A percentile compares a stretch with the other conserved stretches of the same genome.
Conservation (phyloP, 2,113 vertebrate species). For the Pterocles orientalis region DNA sequence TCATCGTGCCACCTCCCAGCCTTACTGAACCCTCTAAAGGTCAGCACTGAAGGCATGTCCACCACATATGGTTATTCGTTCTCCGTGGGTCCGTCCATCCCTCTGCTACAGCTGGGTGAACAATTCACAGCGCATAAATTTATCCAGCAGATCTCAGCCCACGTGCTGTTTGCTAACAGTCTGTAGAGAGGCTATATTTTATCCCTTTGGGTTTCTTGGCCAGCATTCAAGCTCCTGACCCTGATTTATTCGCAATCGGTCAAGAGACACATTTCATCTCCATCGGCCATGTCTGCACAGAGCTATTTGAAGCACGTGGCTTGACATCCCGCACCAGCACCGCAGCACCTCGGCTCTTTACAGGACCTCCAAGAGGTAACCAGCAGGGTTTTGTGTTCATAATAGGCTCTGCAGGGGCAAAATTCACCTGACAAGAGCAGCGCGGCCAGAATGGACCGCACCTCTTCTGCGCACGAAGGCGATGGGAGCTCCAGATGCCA, state of each 20-base stretch:
- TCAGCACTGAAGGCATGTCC: conserved; percentile 44
- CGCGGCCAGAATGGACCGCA: neutral
- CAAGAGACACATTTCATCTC: conserved; percentile 61
- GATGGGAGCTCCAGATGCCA: neutral
- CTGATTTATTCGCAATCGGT: conserved; percentile 63
- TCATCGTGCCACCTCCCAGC: neutral
- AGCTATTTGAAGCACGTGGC: conserved; percentile 11
- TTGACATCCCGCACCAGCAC: neutral
- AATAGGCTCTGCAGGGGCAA: conserved; percentile 47
- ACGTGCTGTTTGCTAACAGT: conserved; percentile 66
- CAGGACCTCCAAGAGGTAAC: neutral
- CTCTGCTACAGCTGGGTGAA: conserved; percentile 59
- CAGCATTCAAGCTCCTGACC: conserved; percentile 55
- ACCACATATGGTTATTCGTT: conserved; percentile 63
- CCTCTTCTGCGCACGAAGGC: neutral
- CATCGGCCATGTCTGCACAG: neutral
- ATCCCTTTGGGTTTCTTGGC: conserved; percentile 72
- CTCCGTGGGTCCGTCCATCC: conserved; percentile 26
- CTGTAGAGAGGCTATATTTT: conserved; percentile 59
- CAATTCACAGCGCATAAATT: conserved; percentile 71
- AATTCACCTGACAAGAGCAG: neutral
- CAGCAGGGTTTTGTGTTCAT: neutral
- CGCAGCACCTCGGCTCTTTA: neutral
- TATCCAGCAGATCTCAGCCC: conserved; percentile 65
- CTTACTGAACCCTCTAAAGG: conserved; percentile 40